Evolutionary conservation across 1,140 invertebrate genomes (phyloP), one percentile per base, ranked within the genome.

Genomic region (Drosophila watanabei): DNA sequence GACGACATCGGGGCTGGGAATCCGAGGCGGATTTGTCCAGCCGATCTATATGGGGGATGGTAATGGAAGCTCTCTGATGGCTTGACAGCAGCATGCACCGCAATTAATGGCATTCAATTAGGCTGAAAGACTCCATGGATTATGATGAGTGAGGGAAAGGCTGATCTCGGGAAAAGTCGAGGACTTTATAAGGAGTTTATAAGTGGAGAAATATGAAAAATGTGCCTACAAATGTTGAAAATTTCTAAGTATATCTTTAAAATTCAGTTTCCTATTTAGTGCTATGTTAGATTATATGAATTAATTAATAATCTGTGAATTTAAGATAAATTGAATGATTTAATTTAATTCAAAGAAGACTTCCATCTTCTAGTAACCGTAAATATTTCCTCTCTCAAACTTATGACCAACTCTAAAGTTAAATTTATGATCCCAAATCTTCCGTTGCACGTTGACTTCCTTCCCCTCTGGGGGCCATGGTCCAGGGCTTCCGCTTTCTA

Each of bases 401-500:
- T 37, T 20, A 33, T 54, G 13, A 35, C 32, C 13, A 39, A 37
- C 41, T 49, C 24, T 5, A 5, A 14, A n/a, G 24, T 7, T 4
- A 1, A n/a, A 18, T 63, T 65, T 60, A 75, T 43, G 41, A 18
- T 10, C 8, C 43, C 48, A 10, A 24, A 32, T 64, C 62, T 61
- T 62, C 58, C 57, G 63, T 28, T 62, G 37, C 37, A 33, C 28
- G 28, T 24, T 30, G 30, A 46, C 64, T 78, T 72, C 65, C 65
- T 65, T 16, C 18, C 49, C 49, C 48, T 59, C 11, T 59, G 10
- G 18, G 18, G 16, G 39, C 35, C 35, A 37, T 46, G 60, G 18
- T 20, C n/a, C 41, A 48, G 32, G 52, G 48, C 84, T 88, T 88
- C 77, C 80, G 84, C 82, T 90, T 90, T 89, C 75, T 65, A 79